Base-by-base conservation (phyloP, 2,888 invertebrate species). In the Dasysyrphus albostriatus region DNA sequence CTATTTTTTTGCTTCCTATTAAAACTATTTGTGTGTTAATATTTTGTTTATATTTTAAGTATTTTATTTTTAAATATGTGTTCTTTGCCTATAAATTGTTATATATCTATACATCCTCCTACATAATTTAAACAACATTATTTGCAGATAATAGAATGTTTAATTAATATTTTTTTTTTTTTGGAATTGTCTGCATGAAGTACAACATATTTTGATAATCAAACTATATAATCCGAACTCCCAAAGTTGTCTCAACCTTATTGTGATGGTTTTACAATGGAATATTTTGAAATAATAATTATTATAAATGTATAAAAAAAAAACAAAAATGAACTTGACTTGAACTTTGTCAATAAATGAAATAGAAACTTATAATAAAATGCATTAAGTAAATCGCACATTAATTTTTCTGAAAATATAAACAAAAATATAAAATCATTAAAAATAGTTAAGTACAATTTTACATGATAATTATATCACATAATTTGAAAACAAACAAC, bases 371-470 rank as follows among this genome's bases (percentile, higher is more conserved):
- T 51, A 51, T 16, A 29, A 58, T 0, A 54, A 54, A 9, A 58
- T 61, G 24, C 42, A 61, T 59, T 61, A 61, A 61, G 16, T 63
- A 70, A 32, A 12, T 24, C 69, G 79, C 83, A 79, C 69, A 49
- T 44, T 69, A 0, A 54, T 56, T 70, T 75, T 44, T 51, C 2
- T 12, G 47, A 47, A 56, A 8, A 47, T 49, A 63, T 10, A 59
- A 56, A 75, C 44, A 65, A 59, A 59, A 42, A 59, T 49, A 44
- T 14, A 44, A 75, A 74, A 51, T 44, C 74, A 67, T 70, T 74
- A 42, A 63, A 39, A 58, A 81, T 84, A 82, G 81, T 63, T 85
- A 81, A 85, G 77, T 74, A 85, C 77, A 82, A 82, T 82, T 85
- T 84, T 85, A 82, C 59, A 81, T 72, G 69, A 54, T 74, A 74